Evolutionary conservation across 2,113 vertebrate species (phyloP), one percentile per base, ranked within the genome.

Genomic region (Chloropsis cyanopogon): DNA sequence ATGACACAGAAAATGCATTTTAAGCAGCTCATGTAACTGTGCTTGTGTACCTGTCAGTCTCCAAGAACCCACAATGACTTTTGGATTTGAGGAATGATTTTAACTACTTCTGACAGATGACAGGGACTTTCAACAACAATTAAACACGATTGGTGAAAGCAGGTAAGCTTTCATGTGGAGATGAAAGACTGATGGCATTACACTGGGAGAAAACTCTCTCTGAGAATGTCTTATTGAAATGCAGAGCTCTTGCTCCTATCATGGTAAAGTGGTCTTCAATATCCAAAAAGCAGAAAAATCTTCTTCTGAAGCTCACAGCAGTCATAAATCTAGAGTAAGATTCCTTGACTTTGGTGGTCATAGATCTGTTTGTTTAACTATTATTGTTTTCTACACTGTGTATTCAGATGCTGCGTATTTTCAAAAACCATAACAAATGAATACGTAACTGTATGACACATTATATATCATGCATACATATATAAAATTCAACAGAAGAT

Each of bases 41-140:
- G 46, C 47, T 42, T 81, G 37, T 50, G 24, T 82, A 76, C 46
- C 47, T 88, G 60, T 53, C 87, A 49, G 57, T 66, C 41, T 82
- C 46, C 31, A 42, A 75, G 53, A 54, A 28, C 21, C 3, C 29
- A 35, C 17, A 41, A 22, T 2, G 22, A 61, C 84, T 95, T 91
- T 41, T 39, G 24, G 29, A 66, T 56, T 57, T 7, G 5, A 56
- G 42, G 35, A 89, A 44, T 29, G 39, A 52, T 56, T 86, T 91
- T 39, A 70, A 29, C 33, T 52, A 44, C 60, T 86, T 64, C 64
- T 56, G 44, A 56, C 21, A 44, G 42, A 82, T 25, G 52, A 92
- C 56, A 70, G 42, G 26, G n/a, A 37, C 49, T 95, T 94, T 94
- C 92, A 91, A 89, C 70, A 87, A 35, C 78, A 56, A n/a, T 84